Conservation (phyloP, 2,888 invertebrate species). For the Cataglyphis albicans region DNA sequence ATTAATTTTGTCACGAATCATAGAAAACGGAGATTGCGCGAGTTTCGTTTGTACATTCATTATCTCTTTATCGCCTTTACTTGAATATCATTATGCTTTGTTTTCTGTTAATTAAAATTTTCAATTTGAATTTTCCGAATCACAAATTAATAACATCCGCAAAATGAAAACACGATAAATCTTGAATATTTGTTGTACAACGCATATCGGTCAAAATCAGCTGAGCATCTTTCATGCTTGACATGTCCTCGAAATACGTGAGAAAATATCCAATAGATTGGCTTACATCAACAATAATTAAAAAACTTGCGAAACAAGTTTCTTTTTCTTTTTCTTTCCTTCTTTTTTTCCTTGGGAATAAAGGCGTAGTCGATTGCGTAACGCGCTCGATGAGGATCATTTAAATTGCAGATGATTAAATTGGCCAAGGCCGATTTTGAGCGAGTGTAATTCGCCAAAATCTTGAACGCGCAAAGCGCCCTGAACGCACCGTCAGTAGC, state of each 20-base stretch:
- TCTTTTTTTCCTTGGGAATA: background rate
- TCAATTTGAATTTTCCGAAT: background rate
- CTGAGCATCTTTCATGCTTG: background rate
- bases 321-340: background rate
- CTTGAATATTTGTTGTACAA: background rate
- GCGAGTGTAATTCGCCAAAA: slow-evolving; percentile 6
- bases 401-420: background rate
- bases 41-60: background rate
- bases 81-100: background rate
- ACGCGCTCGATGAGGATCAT: background rate
- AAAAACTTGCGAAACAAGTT: background rate
- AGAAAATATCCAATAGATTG: no score
- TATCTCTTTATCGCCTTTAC: background rate
- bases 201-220: background rate
- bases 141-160: background rate
- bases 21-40: background rate
- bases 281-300: background rate
- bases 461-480: background rate
- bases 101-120: background rate
- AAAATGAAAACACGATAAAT: background rate
- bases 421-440: slow-evolving; percentile 22
- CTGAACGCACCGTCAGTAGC: slow-evolving; percentile 16
- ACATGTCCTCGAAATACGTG: background rate
- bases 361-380: background rate
- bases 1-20: background rate